A percentile compares a stretch with the other conserved stretches of the same genome.
These are phyloP conservation scores for Columba guinea DNA, from an alignment of 2,797 vertebrate genomes.

Conservation along the genomic window DNA sequence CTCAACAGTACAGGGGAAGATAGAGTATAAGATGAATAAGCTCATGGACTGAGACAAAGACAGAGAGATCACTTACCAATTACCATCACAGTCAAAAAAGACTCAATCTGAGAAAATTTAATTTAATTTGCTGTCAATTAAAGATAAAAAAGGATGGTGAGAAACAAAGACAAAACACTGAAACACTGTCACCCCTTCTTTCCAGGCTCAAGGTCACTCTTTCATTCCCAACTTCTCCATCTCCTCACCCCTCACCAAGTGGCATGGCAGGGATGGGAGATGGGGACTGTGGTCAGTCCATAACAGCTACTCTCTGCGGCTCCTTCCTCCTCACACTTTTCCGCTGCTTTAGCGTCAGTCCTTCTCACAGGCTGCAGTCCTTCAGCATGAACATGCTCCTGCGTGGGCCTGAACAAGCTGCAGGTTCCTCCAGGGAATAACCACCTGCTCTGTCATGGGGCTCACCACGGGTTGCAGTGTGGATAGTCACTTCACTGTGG, in stretches of 20 bases:
- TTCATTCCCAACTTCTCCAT: background rate
- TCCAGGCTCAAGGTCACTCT: background rate
- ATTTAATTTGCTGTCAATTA: background rate
- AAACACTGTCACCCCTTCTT: background rate
- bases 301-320: background rate
- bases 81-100: background rate
- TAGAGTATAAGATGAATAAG: background rate
- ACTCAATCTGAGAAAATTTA: background rate
- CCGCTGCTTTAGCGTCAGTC: rapidly evolving
- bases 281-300: background rate
- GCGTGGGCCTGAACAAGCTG: rapidly evolving
- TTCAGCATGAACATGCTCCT: background rate
- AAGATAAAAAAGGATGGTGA: background rate
- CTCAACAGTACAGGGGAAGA: background rate
- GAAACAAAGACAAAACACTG: background rate
- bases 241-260: background rate
- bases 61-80: background rate
- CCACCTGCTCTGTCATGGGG: background rate
- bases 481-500: background rate
- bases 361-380: background rate
- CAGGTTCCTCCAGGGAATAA: background rate
- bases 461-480: background rate
- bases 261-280: rapidly evolving
- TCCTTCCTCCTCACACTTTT: background rate
- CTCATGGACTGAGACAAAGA: background rate